A percentile compares a stretch with the other conserved stretches of the same genome.
phyloP scores from a whole-genome alignment of 2,797 vertebrate genomes.

The Anguilla anguilla region DNA sequence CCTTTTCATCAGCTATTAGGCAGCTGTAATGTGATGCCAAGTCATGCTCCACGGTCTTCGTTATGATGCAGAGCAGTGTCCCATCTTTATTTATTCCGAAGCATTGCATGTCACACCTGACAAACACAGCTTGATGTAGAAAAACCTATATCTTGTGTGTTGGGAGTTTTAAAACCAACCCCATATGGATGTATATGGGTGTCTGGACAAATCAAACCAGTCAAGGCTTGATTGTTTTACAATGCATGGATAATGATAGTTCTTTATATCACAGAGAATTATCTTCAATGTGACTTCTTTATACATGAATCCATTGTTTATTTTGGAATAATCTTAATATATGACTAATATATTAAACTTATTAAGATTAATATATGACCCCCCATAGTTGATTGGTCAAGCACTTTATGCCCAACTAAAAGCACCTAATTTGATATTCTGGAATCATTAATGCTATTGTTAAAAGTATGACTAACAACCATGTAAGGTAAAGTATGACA shows the following conservation, averaged over 20 bases:
- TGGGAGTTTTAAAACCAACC: constrained; percentile 23
- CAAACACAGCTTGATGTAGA: constrained; percentile 15
- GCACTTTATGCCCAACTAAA: neutral
- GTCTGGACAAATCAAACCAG: neutral
- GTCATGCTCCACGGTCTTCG: constrained; percentile 32
- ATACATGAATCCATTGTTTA: neutral
- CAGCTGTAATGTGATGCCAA: constrained; percentile 35
- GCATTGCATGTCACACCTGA: constrained; percentile 8
- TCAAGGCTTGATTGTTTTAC: constrained; percentile 29
- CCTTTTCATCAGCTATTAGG: constrained; percentile 35
- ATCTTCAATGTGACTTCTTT: neutral
- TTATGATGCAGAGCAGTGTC: constrained; percentile 34
- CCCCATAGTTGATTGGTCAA: neutral
- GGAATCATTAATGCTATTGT: neutral
- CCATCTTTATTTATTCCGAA: constrained; percentile 31
- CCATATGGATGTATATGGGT: neutral
- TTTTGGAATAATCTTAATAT: neutral
- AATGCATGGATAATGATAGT: constrained; percentile 10
- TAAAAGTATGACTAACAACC: neutral
- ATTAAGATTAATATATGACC: neutral
- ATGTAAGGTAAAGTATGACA: neutral
- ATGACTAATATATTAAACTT: no score
- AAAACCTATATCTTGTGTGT: constrained; percentile 19
- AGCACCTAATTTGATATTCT: neutral
- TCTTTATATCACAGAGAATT: neutral